Percentiles rank a stretch among this genome's conserved stretches.
Evolutionary conservation across 2,888 invertebrate genomes (phyloP).

Genomic region (Lithophane semibrunnea): DNA sequence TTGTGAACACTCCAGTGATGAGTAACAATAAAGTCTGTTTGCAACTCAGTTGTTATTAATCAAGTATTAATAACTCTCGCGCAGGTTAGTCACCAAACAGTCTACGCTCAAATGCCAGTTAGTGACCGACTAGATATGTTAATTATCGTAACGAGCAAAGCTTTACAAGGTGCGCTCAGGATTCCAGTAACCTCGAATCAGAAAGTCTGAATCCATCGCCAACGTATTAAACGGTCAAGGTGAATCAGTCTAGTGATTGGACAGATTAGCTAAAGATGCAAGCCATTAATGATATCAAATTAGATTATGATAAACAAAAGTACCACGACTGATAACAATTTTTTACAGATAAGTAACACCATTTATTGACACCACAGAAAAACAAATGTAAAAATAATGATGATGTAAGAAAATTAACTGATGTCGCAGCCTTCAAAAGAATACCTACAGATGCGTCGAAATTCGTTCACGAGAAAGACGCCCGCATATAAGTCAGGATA

Average conservation of each 20-base stretch:
- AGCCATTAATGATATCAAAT: constrained; percentile 56
- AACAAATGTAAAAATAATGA: constrained; percentile 56
- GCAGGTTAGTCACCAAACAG: constrained; percentile 68
- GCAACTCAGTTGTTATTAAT: constrained; percentile 41
- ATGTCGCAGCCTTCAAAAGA: constrained; percentile 67
- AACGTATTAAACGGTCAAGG: constrained; percentile 84
- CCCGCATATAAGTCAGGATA: constrained; percentile 88
- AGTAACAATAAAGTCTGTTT: constrained; percentile 32
- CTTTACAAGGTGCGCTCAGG: constrained; percentile 74
- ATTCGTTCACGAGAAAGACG: constrained; percentile 83
- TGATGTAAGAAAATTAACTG: constrained; percentile 61
- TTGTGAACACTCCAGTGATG: constrained; percentile 38
- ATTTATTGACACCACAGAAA: constrained; percentile 57
- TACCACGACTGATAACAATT: constrained; percentile 63
- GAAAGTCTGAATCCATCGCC: constrained; percentile 81
- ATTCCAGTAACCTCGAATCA: constrained; percentile 83
- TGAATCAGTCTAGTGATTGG: constrained; percentile 74
- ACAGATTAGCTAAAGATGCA: constrained; percentile 64
- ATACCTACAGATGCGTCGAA: constrained; percentile 75
- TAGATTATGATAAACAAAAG: constrained; percentile 66
- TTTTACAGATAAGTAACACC: constrained; percentile 49
- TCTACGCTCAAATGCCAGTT: constrained; percentile 69
- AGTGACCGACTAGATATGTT: constrained; percentile 73
- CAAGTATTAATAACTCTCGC: constrained; percentile 53
- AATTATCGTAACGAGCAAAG: constrained; percentile 68